These are phyloP conservation scores for Drosophila oshimai DNA, from an alignment of 1,140 invertebrate genomes.

Conservation along the genomic window DNA sequence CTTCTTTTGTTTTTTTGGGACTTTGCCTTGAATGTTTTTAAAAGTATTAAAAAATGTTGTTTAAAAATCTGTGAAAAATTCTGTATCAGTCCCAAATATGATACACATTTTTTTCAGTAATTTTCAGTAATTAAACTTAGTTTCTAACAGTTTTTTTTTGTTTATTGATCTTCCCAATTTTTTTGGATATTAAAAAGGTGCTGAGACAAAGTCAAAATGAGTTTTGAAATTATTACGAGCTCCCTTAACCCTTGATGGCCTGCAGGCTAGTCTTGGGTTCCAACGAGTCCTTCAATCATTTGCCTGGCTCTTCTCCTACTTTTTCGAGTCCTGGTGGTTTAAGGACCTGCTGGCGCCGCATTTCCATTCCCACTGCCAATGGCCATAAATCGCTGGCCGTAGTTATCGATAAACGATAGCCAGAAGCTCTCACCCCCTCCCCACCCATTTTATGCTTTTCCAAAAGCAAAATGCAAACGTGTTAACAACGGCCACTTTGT, in stretches of 20 bases:
- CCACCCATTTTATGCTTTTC: not conserved
- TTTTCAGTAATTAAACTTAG: too few relatives aligned
- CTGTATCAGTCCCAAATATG: too few relatives aligned
- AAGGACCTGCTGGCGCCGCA: constrained; percentile 53
- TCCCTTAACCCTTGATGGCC: not conserved
- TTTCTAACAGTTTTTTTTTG: too few relatives aligned
- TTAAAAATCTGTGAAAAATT: too few relatives aligned
- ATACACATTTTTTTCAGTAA: too few relatives aligned
- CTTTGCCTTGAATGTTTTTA: too few relatives aligned
- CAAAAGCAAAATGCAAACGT: constrained; percentile 71
- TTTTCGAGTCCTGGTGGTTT: constrained; percentile 14
- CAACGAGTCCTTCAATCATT: constrained; percentile 34
- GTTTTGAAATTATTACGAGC: too few relatives aligned
- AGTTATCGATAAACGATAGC: constrained; percentile 77
- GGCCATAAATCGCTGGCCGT: constrained; percentile 31
- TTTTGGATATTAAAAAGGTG: too few relatives aligned
- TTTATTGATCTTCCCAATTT: too few relatives aligned
- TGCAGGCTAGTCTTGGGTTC: not conserved
- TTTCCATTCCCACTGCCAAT: constrained; percentile 48
- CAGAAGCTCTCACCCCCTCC: not conserved
- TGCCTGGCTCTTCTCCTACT: not conserved
- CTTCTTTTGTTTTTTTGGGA: too few relatives aligned
- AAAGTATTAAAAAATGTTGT: too few relatives aligned
- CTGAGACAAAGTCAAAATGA: too few relatives aligned
- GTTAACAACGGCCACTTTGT: constrained; percentile 72